Evolutionary conservation across 2,113 vertebrate species (phyloP).

Genomic region (Osmerus mordax): DNA sequence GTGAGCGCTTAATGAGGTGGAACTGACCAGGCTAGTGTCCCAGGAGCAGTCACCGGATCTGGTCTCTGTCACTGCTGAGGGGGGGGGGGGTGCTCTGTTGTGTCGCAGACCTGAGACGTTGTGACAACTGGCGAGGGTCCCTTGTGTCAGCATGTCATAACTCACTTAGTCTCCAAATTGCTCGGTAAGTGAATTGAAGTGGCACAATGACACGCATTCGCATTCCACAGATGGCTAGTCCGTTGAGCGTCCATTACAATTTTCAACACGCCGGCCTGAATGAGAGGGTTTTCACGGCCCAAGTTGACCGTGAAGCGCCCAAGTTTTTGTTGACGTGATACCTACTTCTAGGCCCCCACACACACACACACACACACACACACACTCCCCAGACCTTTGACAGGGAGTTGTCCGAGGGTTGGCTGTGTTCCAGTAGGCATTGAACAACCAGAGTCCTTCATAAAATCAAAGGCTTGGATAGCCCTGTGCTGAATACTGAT

Average conservation of each 20-base stretch:
- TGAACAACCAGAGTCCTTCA: conserved; percentile 61
- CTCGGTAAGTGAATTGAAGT: conserved; percentile 54
- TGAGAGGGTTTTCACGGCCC: neutral
- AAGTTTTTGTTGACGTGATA: neutral
- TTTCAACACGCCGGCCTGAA: conserved; percentile 11
- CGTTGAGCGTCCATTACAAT: conserved; percentile 17
- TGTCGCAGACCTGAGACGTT: conserved; percentile 32
- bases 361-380: conserved; percentile 13
- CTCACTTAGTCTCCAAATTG: conserved; percentile 54
- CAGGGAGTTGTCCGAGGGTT: conserved; percentile 52
- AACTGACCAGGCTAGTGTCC: too few relatives aligned
- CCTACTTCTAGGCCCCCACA: conserved; percentile 27
- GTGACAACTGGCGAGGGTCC: conserved; percentile 32
- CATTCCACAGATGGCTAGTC: conserved; percentile 51
- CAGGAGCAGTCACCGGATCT: too few relatives aligned
- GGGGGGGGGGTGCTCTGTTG: conserved; percentile 31
- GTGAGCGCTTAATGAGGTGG: conserved; percentile 3
- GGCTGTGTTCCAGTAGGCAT: conserved; percentile 61
- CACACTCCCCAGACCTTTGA: conserved; percentile 51
- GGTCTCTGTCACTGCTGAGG: conserved; percentile 2
- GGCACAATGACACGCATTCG: conserved; percentile 10
- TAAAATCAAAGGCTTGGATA: conserved; percentile 70
- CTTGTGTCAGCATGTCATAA: conserved; percentile 39
- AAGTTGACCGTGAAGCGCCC: neutral
- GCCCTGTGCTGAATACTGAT: conserved; percentile 69